These are phyloP conservation scores for Heliocidaris tuberculata DNA, from an alignment of 35 echinoderm and acorn worm species.

Conservation along the genomic window DNA sequence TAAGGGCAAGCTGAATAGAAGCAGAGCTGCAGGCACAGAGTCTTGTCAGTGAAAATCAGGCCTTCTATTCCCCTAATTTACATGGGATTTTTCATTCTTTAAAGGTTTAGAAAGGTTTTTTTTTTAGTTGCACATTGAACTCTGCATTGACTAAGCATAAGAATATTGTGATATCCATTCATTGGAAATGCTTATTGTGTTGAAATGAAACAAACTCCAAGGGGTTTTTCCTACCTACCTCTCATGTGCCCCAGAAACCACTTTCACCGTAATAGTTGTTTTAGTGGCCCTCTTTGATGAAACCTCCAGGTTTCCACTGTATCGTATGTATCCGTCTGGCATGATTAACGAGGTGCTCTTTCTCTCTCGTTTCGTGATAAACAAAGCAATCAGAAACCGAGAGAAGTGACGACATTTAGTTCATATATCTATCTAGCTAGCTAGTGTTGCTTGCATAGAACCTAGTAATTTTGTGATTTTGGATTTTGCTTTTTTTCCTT, in stretches of 20 bases:
- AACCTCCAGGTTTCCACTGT: neutral
- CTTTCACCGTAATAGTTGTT: neutral
- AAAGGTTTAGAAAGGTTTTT: too few species aligned
- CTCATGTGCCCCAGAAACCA: neutral
- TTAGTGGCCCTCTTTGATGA: neutral
- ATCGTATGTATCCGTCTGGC: neutral
- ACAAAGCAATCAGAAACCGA: neutral
- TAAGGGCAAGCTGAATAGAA: too few species aligned
- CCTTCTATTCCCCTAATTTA: too few species aligned
- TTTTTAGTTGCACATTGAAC: too few species aligned
- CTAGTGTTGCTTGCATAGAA: neutral
- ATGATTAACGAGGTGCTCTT: neutral
- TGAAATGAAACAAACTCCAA: neutral
- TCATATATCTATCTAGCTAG: neutral
- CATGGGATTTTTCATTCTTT: too few species aligned
- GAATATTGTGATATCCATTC: too few species aligned
- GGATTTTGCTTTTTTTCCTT: neutral
- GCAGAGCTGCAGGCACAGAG: too few species aligned
- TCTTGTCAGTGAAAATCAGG: too few species aligned
- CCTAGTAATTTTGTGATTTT: neutral
- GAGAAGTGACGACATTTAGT: neutral
- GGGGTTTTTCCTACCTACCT: neutral
- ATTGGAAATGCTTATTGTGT: neutral
- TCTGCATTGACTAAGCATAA: too few species aligned
- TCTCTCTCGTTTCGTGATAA: neutral